phyloP scores from a whole-genome alignment of 2,797 vertebrate species.

The Perdix hodgsoniae region DNA sequence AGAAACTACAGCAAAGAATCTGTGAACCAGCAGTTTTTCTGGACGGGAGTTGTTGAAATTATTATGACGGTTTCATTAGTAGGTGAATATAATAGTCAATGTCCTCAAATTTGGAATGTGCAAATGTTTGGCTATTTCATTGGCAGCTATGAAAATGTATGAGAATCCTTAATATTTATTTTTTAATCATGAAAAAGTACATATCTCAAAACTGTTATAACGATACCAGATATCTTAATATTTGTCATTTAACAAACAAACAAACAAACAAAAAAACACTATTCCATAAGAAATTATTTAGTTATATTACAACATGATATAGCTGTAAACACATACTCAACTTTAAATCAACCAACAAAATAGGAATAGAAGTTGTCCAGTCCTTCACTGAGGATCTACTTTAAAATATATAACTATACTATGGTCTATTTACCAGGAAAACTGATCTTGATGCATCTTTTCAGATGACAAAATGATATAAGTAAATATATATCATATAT shows the following conservation, averaged over 20 bases:
- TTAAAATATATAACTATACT: not conserved
- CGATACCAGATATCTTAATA: not conserved
- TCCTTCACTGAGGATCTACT: not conserved
- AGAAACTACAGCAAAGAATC: slow-evolving; percentile 21
- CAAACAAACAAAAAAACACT: fast-evolving
- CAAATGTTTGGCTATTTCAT: not conserved
- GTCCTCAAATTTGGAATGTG: not conserved
- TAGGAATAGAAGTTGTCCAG: not conserved
- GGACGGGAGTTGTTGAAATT: not conserved
- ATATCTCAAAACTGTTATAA: not conserved
- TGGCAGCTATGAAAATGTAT: not conserved
- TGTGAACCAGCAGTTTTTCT: not conserved
- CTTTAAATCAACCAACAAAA: not conserved
- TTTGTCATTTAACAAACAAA: not conserved
- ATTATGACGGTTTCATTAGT: not conserved
- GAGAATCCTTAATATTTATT: not conserved
- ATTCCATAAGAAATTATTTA: not conserved
- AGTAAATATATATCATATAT: no score
- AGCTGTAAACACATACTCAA: not conserved
- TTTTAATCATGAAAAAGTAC: not conserved
- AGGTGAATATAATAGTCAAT: not conserved
- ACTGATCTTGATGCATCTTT: not conserved
- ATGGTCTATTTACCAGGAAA: not conserved
- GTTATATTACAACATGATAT: not conserved
- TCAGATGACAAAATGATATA: not conserved